A percentile compares a stretch with the other conserved stretches of the same genome.
Conservation (phyloP, 2,888 invertebrate species). For the Mythimna ferrago region DNA sequence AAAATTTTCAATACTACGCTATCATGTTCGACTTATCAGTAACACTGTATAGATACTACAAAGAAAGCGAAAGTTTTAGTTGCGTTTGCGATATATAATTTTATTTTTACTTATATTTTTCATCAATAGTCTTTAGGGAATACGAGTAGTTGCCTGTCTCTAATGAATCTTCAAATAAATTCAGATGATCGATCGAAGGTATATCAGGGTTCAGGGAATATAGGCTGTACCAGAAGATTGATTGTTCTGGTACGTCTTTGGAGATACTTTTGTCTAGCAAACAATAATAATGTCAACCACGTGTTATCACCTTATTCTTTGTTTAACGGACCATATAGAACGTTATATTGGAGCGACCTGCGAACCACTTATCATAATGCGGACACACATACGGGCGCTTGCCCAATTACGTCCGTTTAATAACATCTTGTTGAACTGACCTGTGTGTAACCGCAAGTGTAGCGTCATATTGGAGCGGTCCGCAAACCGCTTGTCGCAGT, state of each 20-base stretch:
- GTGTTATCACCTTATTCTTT: slow-evolving; percentile 91
- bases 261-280: no score
- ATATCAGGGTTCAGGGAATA: no score
- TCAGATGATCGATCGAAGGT: no score
- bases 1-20: no score
- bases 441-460: slow-evolving; percentile 94
- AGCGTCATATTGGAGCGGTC: slow-evolving; percentile 96
- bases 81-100: not conserved
- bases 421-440: slow-evolving; percentile 79
- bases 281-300: no score
- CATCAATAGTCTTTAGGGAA: not conserved
- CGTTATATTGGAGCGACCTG: slow-evolving; percentile 96
- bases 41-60: not conserved
- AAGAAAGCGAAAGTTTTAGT: slow-evolving; percentile 8
- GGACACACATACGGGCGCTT: slow-evolving; percentile 95
- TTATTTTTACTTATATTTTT: not conserved
- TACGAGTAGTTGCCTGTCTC: no score
- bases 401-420: slow-evolving; percentile 93
- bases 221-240: no score
- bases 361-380: slow-evolving; percentile 94
- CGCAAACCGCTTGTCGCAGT: slow-evolving; percentile 95
- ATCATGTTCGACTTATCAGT: no score
- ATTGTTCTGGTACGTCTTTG: no score
- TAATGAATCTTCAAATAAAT: not conserved
- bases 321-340: slow-evolving; percentile 92